Conservation (phyloP, 2,797 vertebrate species). For the Falco novaeseelandiae region DNA sequence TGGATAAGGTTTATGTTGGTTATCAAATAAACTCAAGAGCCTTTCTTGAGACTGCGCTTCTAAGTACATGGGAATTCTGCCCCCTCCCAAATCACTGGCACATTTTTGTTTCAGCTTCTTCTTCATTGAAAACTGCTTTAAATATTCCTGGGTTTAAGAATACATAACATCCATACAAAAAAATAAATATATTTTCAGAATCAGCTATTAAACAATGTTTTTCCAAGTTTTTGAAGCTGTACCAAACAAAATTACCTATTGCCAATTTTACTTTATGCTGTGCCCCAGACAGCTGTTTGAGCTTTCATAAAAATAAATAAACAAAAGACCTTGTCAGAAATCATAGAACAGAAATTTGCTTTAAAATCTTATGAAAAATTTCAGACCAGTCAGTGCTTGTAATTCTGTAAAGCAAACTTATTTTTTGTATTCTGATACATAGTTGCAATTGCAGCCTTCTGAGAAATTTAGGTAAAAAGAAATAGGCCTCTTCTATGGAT, state of each 20-base stretch:
- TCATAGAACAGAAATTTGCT: background rate
- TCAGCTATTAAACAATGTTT: background rate
- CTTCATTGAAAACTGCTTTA: background rate
- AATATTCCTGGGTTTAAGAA: background rate
- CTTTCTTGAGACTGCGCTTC: background rate
- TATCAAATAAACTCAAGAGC: background rate
- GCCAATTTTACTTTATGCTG: background rate
- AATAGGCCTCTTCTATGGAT: background rate
- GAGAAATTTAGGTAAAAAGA: background rate
- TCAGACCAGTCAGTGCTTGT: background rate
- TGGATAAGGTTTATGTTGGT: background rate
- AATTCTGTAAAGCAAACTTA: background rate
- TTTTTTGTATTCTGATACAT: background rate
- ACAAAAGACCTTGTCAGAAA: background rate
- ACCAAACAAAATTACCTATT: background rate
- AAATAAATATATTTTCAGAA: background rate
- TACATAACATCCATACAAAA: background rate
- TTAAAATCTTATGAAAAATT: background rate
- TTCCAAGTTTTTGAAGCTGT: background rate
- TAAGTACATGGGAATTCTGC: background rate
- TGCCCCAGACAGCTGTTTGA: background rate
- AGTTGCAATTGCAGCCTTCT: background rate
- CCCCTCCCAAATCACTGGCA: rapidly evolving
- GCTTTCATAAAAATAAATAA: background rate
- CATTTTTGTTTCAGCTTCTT: background rate